phyloP scores from a whole-genome alignment of 2,113 vertebrate species.

The Nothocercus nigrocapillus region DNA sequence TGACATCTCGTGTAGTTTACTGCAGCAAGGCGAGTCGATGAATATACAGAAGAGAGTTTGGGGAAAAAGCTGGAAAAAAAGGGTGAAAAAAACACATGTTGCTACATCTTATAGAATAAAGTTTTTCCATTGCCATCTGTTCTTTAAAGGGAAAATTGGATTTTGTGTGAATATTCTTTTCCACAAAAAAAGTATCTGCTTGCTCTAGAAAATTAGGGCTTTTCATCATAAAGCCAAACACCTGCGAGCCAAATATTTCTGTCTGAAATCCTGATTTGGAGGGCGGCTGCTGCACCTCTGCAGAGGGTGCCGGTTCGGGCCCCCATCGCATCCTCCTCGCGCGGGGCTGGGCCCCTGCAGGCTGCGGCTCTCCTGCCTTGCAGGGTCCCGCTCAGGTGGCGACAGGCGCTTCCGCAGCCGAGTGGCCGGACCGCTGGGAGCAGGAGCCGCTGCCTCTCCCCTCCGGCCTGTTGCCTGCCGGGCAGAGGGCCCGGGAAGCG shows the following conservation, averaged over 20 bases:
- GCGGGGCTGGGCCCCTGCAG: not conserved
- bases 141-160: conserved; percentile 37
- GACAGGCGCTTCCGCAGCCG: not conserved
- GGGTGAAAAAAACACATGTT: not conserved
- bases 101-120: not conserved
- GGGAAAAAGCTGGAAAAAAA: not conserved
- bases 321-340: not conserved
- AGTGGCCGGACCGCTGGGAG: not conserved
- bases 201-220: conserved; percentile 41
- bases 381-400: not conserved
- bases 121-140: not conserved
- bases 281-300: not conserved
- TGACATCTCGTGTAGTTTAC: not conserved
- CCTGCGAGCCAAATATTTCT: conserved; percentile 51
- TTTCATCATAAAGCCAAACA: conserved; percentile 47
- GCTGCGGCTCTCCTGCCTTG: not conserved
- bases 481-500: not conserved
- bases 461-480: not conserved
- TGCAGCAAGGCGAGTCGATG: not conserved
- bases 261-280: not conserved
- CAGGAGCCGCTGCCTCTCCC: not conserved
- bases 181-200: not conserved
- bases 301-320: not conserved
- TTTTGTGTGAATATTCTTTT: conserved; percentile 15
- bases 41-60: not conserved